A percentile compares a stretch with the other conserved stretches of the same genome.
Evolutionary conservation across 2,888 invertebrate species (phyloP).

Genomic region (Bellardia pandia): DNA sequence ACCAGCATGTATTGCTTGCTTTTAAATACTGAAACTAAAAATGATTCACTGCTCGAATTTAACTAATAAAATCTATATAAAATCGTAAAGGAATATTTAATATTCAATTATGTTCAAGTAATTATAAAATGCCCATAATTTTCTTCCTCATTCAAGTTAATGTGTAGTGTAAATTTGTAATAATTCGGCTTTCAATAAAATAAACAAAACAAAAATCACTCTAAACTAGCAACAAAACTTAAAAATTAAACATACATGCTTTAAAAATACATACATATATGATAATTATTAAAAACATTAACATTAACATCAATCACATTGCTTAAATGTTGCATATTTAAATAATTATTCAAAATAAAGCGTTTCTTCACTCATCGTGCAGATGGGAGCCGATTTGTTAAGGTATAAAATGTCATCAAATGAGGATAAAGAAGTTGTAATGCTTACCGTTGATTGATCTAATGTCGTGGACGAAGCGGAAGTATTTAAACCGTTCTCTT

Average conservation of each 20-base stretch:
- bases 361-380: constrained; percentile 85
- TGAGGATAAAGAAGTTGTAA: constrained; percentile 51
- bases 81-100: no score
- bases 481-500: constrained; percentile 62
- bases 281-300: constrained; percentile 2
- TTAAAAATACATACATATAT: constrained; percentile 6
- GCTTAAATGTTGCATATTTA: background rate
- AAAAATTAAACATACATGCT: constrained; percentile 12
- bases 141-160: constrained; percentile 8
- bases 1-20: no score
- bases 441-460: constrained; percentile 73
- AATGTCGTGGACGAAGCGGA: constrained; percentile 60
- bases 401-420: constrained; percentile 58
- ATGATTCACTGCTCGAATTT: no score
- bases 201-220: background rate
- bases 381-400: constrained; percentile 84
- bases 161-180: background rate
- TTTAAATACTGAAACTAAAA: no score
- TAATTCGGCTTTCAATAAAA: constrained; percentile 30
- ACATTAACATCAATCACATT: background rate
- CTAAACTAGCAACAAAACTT: constrained; percentile 22
- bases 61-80: no score
- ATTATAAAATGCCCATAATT: background rate
- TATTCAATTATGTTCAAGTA: no score
- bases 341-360: constrained; percentile 72